Evolutionary conservation across 2,888 invertebrate genomes (phyloP).

Genomic region (Dasysyrphus albostriatus): DNA sequence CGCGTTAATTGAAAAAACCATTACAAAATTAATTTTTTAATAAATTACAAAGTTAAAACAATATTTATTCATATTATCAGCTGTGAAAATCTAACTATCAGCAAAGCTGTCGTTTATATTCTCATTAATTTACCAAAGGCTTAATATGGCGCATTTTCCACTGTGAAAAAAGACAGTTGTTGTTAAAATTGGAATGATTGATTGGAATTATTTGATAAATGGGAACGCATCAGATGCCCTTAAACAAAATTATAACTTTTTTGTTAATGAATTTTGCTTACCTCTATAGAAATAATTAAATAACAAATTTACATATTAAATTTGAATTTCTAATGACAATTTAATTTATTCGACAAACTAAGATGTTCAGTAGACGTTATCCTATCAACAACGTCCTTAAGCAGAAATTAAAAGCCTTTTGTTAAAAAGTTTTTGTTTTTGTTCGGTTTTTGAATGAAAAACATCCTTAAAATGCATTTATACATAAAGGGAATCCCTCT

Average conservation of each 20-base stretch:
- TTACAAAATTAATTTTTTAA: neutral
- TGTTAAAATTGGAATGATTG: slow-evolving; percentile 16
- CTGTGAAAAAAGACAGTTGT: slow-evolving; percentile 22
- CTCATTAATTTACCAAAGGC: slow-evolving; percentile 6
- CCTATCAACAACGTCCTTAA: neutral
- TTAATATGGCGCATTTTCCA: neutral
- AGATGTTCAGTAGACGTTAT: neutral
- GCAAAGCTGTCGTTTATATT: slow-evolving; percentile 23
- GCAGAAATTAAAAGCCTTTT: neutral
- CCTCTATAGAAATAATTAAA: too few relatives aligned
- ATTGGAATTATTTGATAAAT: slow-evolving; percentile 28
- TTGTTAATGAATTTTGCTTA: slow-evolving; percentile 13
- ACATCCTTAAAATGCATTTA: neutral
- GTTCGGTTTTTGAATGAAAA: neutral
- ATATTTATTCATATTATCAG: slow-evolving; percentile 8
- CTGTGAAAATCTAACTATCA: slow-evolving; percentile 12
- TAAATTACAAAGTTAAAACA: slow-evolving; percentile 14
- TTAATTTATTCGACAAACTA: neutral
- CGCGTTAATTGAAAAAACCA: neutral
- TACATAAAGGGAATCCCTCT: too few relatives aligned
- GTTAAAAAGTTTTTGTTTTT: neutral
- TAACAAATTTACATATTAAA: slow-evolving; percentile 6
- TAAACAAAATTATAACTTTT: slow-evolving; percentile 9
- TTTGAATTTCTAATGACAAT: slow-evolving; percentile 15
- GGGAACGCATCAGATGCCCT: slow-evolving; percentile 19